Percentiles rank a stretch among this genome's conserved stretches.
These are phyloP conservation scores for Palloptera scutellata DNA, from an alignment of 2,888 invertebrate genomes.

Conservation along the genomic window DNA sequence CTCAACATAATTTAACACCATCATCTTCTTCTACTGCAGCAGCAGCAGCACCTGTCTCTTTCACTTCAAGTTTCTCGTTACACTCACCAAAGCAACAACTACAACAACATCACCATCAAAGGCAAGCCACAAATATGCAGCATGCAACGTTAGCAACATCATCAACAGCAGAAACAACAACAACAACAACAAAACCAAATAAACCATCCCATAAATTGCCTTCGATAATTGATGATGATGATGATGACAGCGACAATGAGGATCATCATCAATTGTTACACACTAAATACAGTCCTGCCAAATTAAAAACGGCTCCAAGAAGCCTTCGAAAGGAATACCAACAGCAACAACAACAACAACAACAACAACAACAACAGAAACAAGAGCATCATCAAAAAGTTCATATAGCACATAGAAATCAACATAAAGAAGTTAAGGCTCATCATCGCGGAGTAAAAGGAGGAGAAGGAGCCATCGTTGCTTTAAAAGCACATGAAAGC, in stretches of 20 bases:
- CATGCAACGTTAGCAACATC: conserved; percentile 21
- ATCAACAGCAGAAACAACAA: conserved; percentile 24
- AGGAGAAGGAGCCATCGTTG: conserved; percentile 9
- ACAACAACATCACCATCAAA: background rate
- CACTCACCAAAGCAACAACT: conserved; percentile 9
- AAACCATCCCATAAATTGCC: conserved; percentile 44
- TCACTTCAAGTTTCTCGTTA: conserved; percentile 11
- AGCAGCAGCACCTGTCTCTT: background rate
- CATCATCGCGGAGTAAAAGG: conserved; percentile 21
- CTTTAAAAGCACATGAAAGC: conserved; percentile 20
- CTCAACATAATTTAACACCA: background rate
- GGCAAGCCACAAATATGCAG: background rate
- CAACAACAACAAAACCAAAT: conserved; percentile 23
- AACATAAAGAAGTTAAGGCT: conserved; percentile 43
- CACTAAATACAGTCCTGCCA: conserved; percentile 41
- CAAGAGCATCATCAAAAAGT: conserved; percentile 38
- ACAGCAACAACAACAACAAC: too few species aligned
- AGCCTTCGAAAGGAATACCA: too few species aligned
- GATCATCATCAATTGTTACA: conserved; percentile 19
- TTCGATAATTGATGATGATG: conserved; percentile 37
- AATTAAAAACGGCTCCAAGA: conserved; percentile 38
- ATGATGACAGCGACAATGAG: too few species aligned
- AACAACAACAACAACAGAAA: conserved; percentile 28
- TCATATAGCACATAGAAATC: conserved; percentile 43
- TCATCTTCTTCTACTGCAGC: too few species aligned